phyloP scores from a whole-genome alignment of 2,113 vertebrate species.

The Atractosteus spatula region DNA sequence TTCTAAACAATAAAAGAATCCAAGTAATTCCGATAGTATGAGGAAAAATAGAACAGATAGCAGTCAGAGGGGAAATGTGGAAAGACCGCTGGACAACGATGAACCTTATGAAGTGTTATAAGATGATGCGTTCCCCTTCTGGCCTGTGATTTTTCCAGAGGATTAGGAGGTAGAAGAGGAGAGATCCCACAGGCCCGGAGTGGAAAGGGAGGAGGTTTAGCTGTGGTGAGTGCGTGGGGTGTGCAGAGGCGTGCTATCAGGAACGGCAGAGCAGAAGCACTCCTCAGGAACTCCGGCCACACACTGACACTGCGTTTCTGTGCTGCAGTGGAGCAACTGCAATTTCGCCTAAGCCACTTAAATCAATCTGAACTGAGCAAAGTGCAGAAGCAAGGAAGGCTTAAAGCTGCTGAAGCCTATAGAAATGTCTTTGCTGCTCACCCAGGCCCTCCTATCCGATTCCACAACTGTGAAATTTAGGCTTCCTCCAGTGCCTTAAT shows the following conservation, averaged over 20 bases:
- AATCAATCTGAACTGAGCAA: constrained; percentile 46
- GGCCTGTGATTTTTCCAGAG: no score
- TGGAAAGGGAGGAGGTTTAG: no score
- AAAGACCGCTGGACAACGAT: no score
- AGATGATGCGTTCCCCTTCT: no score
- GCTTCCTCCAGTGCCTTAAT: constrained; percentile 45
- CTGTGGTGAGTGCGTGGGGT: background rate
- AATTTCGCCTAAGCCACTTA: constrained; percentile 61
- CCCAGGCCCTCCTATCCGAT: constrained; percentile 30
- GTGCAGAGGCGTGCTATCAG: constrained; percentile 26
- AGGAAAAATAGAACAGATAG: no score
- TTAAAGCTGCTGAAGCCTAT: constrained; percentile 54
- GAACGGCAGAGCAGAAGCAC: constrained; percentile 32
- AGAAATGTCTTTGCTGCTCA: constrained; percentile 32
- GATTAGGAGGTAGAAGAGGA: no score
- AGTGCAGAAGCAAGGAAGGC: constrained; percentile 42
- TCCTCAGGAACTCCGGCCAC: constrained; percentile 26
- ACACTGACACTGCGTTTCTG: constrained; percentile 39
- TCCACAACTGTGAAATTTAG: constrained; percentile 43
- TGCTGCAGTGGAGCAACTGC: constrained; percentile 36
- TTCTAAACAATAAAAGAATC: no score
- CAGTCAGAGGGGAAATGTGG: no score
- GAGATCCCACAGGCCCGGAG: no score
- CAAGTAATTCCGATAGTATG: no score
- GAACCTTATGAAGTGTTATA: no score